Evolutionary conservation across 2,888 invertebrate genomes (phyloP).

Genomic region (Cosmia pyralina): DNA sequence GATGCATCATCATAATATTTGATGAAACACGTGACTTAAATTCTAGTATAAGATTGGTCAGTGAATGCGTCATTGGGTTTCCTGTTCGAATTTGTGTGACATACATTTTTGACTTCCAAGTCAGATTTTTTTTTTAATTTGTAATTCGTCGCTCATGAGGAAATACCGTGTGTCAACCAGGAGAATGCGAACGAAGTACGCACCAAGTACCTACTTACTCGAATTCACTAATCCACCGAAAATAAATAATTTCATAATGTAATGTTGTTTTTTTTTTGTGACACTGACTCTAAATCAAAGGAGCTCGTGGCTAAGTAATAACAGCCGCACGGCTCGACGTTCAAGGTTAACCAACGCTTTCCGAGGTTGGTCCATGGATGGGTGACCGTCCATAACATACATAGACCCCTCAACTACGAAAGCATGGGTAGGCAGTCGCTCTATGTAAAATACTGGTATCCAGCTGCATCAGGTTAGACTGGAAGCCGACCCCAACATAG

Average conservation of each 20-base stretch:
- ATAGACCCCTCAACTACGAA: rapidly evolving
- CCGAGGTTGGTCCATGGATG: neutral
- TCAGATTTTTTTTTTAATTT: neutral
- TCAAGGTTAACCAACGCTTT: neutral
- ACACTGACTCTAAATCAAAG: neutral
- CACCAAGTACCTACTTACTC: too few species aligned
- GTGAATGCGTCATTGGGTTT: constrained; percentile 11
- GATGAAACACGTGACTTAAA: constrained; percentile 5
- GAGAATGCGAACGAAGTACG: neutral
- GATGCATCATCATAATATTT: neutral
- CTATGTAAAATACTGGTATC: neutral
- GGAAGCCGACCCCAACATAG: neutral
- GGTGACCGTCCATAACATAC: neutral
- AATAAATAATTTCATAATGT: neutral
- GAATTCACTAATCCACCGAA: neutral
- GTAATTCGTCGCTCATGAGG: neutral
- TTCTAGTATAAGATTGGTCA: constrained; percentile 6
- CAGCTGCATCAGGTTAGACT: neutral
- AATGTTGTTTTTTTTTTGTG: neutral
- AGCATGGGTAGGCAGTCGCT: neutral
- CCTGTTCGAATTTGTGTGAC: neutral
- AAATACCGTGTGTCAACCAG: neutral
- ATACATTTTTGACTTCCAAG: constrained; percentile 1
- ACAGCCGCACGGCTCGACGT: neutral
- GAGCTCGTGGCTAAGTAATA: neutral